phyloP scores from a whole-genome alignment of 2,797 vertebrate species.

The Diplodus sargus region DNA sequence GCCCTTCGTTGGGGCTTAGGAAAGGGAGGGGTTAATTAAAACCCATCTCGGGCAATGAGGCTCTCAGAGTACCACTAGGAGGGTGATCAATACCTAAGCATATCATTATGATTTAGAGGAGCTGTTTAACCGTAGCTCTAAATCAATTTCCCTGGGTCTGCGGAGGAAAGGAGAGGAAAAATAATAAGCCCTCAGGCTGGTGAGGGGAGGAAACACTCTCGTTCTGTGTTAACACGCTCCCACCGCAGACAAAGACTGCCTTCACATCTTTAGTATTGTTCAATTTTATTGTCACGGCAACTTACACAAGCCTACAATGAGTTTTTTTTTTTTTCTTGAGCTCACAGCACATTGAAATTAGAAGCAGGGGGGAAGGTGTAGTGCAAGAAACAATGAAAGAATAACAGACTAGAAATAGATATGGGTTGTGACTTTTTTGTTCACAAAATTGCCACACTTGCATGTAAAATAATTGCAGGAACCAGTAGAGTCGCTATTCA shows the following conservation, averaged over 20 bases:
- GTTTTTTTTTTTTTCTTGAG: conserved; percentile 21
- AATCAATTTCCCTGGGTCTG: conserved; percentile 71
- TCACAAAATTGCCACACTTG: neutral
- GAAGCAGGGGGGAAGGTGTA: conserved; percentile 36
- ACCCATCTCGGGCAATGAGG: conserved; percentile 65
- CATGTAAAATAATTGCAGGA: conserved; percentile 24
- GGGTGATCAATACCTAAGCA: conserved; percentile 80
- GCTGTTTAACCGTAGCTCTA: conserved; percentile 77
- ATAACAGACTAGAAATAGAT: conserved; percentile 34
- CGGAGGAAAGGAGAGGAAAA: conserved; percentile 51
- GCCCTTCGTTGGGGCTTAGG: conserved; percentile 66
- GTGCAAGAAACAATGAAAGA: conserved; percentile 27
- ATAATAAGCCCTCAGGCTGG: conserved; percentile 61
- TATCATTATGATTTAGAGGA: conserved; percentile 82
- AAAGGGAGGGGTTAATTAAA: conserved; percentile 79
- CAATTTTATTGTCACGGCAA: conserved; percentile 62
- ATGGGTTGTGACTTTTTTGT: conserved; percentile 35
- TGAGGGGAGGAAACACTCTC: conserved; percentile 60
- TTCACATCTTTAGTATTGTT: conserved; percentile 59
- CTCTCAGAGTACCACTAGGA: conserved; percentile 63
- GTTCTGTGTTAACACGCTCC: conserved; percentile 59
- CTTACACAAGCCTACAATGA: conserved; percentile 37
- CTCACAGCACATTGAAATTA: conserved; percentile 37
- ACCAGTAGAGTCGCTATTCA: neutral
- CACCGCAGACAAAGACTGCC: conserved; percentile 64